Percentiles rank a stretch among this genome's conserved stretches.
Conservation (phyloP, 2,797 vertebrate species). For the Mormyrus proboscirostris region DNA sequence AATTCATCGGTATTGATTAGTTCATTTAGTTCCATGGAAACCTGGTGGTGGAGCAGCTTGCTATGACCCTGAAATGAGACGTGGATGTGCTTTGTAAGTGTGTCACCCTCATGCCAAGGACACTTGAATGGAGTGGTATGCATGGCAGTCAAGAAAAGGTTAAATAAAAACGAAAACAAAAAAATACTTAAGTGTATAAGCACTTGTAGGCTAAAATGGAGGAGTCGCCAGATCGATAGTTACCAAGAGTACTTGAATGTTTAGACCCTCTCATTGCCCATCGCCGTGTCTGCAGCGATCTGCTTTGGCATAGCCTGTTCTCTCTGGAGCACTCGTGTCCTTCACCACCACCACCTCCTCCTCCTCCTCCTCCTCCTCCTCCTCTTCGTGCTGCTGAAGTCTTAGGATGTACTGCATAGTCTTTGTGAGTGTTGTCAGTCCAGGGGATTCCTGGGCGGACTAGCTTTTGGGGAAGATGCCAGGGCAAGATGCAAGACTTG, state of each 20-base stretch:
- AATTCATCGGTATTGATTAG: neutral
- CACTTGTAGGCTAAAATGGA: neutral
- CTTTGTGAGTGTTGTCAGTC: neutral
- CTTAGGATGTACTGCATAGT: neutral
- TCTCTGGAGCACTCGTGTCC: neutral
- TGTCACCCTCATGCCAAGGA: neutral
- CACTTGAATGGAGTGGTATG: neutral
- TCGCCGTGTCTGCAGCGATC: neutral
- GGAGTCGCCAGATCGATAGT: neutral
- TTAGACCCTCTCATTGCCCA: neutral
- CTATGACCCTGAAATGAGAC: neutral
- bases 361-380: neutral
- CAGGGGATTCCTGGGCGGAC: neutral
- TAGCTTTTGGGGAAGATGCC: neutral
- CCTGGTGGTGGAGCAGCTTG: neutral
- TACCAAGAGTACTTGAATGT: neutral
- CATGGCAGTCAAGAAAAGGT: neutral
- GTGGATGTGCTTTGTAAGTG: neutral
- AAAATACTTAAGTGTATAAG: neutral
- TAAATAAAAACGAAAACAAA: neutral
- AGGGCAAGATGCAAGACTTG: neutral
- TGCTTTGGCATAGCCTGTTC: neutral
- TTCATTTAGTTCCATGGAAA: neutral
- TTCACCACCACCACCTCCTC: neutral
- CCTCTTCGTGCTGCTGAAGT: neutral